phyloP scores from a whole-genome alignment of 2,888 invertebrate genomes.

The Cerastis rubricosa region DNA sequence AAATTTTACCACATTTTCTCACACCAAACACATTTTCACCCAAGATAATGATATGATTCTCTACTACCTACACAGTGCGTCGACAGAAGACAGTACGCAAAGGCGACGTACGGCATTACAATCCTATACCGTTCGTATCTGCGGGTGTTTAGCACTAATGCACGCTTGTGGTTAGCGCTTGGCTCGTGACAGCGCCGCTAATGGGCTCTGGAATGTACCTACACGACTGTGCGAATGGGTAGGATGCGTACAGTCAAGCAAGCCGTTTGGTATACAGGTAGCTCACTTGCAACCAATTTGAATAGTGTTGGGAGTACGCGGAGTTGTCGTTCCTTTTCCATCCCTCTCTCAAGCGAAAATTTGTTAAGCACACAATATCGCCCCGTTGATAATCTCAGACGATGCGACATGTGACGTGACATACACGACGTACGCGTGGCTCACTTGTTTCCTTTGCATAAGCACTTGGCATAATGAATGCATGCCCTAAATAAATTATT shows the following conservation, averaged over 20 bases:
- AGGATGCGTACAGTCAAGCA: slow-evolving; percentile 2
- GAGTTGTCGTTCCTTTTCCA: neutral
- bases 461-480: neutral
- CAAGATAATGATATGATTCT: neutral
- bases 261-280: neutral
- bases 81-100: neutral
- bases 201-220: slow-evolving; percentile 58
- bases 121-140: slow-evolving; percentile 23
- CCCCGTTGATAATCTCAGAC: neutral
- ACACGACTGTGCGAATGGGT: slow-evolving; percentile 5
- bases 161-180: slow-evolving; percentile 54
- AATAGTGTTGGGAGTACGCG: neutral
- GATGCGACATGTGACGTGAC: neutral
- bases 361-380: neutral
- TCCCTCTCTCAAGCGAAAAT: neutral
- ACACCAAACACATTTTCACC: neutral
- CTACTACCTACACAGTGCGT: slow-evolving; percentile 11
- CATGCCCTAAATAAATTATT: neutral
- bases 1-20: neutral
- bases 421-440: neutral
- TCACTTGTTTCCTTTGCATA: neutral
- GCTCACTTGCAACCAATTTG: neutral
- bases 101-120: slow-evolving; percentile 17
- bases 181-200: slow-evolving; percentile 58
- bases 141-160: slow-evolving; percentile 58